phyloP scores from a whole-genome alignment of 2,113 vertebrate genomes.

The Paedocypris sp. region DNA sequence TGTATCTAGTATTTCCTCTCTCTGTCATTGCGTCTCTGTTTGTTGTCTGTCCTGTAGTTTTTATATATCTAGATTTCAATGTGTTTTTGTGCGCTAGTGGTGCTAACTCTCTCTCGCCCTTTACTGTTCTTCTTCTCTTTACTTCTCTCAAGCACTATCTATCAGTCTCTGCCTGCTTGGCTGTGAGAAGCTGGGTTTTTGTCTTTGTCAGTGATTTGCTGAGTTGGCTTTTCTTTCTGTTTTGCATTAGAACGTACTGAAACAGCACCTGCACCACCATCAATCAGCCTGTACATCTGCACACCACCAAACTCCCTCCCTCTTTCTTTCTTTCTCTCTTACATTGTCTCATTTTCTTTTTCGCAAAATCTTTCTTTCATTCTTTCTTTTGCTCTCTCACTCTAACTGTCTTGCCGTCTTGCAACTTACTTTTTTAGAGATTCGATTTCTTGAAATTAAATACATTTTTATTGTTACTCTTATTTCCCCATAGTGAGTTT shows the following conservation, averaged over 20 bases:
- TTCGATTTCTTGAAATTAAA: background rate
- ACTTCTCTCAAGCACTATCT: background rate
- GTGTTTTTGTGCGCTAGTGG: background rate
- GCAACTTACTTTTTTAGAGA: background rate
- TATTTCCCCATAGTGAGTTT: background rate
- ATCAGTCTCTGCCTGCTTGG: conserved; percentile 22
- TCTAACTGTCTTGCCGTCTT: background rate
- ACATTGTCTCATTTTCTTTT: background rate
- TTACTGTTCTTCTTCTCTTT: background rate
- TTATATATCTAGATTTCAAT: too few relatives aligned
- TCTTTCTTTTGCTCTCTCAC: background rate
- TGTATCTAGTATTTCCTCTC: conserved; percentile 53
- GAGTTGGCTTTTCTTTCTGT: conserved; percentile 46
- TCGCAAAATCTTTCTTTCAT: background rate
- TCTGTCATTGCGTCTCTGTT: conserved; percentile 23
- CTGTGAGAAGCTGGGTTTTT: conserved; percentile 41
- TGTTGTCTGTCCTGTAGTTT: background rate
- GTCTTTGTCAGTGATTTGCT: conserved; percentile 54
- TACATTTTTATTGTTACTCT: too few relatives aligned
- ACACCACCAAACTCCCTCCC: conserved; percentile 25
- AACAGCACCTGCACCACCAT: conserved; percentile 14
- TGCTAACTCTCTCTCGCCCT: conserved; percentile 3
- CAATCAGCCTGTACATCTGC: conserved; percentile 44
- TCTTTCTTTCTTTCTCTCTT: background rate
- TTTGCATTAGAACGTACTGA: conserved; percentile 31